phyloP scores from a whole-genome alignment of 1,140 invertebrate genomes.

The Reticulitermes speratus region DNA sequence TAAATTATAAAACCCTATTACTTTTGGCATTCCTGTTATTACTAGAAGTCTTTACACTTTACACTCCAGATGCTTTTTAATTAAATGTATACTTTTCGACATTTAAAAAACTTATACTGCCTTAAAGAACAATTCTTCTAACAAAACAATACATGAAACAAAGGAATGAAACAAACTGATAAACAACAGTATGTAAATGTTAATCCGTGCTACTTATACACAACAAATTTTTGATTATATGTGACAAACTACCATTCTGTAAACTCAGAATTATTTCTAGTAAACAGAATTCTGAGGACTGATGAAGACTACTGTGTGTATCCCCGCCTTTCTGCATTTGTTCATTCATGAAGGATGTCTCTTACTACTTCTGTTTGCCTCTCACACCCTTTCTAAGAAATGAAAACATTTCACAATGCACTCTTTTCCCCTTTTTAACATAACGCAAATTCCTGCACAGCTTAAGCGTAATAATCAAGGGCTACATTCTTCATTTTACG shows the following conservation, averaged over 20 bases:
- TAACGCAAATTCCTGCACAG: constrained; percentile 14
- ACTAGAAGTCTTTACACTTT: too few relatives aligned
- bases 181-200: too few relatives aligned
- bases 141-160: too few relatives aligned
- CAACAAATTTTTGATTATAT: too few relatives aligned
- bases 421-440: background rate
- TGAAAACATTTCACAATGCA: constrained; percentile 14
- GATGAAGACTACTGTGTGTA: background rate
- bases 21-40: too few relatives aligned
- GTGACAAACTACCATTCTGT: background rate
- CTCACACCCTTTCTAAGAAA: constrained; percentile 1
- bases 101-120: too few relatives aligned
- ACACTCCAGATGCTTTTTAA: too few relatives aligned
- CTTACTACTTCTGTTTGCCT: background rate
- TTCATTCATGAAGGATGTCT: background rate
- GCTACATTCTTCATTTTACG: background rate
- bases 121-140: too few relatives aligned
- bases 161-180: too few relatives aligned
- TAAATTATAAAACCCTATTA: too few relatives aligned
- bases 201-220: too few relatives aligned
- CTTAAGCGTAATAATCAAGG: constrained; percentile 22
- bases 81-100: too few relatives aligned
- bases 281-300: background rate
- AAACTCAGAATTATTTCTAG: background rate
- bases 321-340: background rate